Percentiles rank a stretch among this genome's conserved stretches.
phyloP scores from a whole-genome alignment of 2,797 vertebrate species.

The Sebastes nivosus region DNA sequence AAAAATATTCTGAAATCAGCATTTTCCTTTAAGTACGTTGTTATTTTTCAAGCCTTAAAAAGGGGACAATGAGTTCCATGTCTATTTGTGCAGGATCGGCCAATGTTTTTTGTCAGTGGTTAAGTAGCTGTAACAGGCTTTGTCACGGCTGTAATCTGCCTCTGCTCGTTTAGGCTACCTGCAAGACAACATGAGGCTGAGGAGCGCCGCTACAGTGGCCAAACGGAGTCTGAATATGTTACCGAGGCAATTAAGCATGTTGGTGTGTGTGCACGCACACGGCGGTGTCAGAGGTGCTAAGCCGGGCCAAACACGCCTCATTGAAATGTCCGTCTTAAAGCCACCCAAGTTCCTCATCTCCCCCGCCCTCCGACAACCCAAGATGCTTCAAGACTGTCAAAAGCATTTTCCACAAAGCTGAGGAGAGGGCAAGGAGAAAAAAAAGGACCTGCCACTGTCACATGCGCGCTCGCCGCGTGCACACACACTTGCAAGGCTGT shows the following conservation, averaged over 20 bases:
- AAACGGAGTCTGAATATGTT: constrained; percentile 70
- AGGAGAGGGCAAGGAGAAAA: constrained; percentile 71
- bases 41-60: constrained; percentile 31
- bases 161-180: constrained; percentile 73
- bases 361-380: constrained; percentile 72
- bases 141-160: constrained; percentile 79
- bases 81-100: constrained; percentile 61
- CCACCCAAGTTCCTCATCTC: constrained; percentile 80
- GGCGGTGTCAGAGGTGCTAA: constrained; percentile 73
- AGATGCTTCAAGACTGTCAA: constrained; percentile 87
- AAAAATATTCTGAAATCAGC: constrained; percentile 20
- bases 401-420: constrained; percentile 87
- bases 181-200: constrained; percentile 64
- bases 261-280: constrained; percentile 68
- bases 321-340: constrained; percentile 81
- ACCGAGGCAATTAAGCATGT: constrained; percentile 75
- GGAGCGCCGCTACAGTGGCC: constrained; percentile 56
- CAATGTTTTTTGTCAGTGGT: constrained; percentile 77
- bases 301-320: constrained; percentile 74
- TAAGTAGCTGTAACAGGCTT: constrained; percentile 82
- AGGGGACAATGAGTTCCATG: constrained; percentile 56
- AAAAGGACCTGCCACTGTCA: constrained; percentile 81
- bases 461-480: constrained; percentile 76
- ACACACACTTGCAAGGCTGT: constrained; percentile 89
- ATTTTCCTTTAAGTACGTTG: not conserved